Conservation (phyloP, 2,113 vertebrate species). For the Harpagus bidentatus region DNA sequence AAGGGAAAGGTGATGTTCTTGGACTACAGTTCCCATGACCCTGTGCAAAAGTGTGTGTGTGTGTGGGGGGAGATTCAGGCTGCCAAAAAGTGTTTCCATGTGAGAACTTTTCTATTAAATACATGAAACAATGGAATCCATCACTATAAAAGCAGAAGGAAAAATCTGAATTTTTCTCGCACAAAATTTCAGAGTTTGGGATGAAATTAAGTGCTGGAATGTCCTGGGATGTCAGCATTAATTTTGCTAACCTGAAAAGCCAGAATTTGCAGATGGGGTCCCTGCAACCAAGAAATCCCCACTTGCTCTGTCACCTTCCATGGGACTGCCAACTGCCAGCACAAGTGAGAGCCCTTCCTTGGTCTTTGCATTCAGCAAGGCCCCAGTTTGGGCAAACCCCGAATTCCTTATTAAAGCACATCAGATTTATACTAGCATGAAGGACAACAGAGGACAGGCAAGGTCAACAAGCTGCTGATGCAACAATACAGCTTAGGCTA, state of each 20-base stretch:
- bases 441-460: neutral
- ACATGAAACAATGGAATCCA: neutral
- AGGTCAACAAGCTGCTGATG: neutral
- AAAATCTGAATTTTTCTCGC: neutral
- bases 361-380: neutral
- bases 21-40: neutral
- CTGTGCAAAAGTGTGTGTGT: neutral
- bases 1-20: neutral
- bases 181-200: neutral
- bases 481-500: neutral
- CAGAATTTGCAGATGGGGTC: neutral
- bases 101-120: neutral
- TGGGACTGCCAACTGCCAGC: neutral
- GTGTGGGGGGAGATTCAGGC: rapidly evolving
- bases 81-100: neutral
- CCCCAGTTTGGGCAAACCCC: neutral
- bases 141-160: neutral
- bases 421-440: neutral
- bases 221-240: neutral
- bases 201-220: neutral
- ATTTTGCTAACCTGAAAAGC: neutral
- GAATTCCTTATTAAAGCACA: neutral
- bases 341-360: neutral
- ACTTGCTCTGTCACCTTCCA: neutral
- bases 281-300: neutral